These are phyloP conservation scores for Oithona nana DNA, from an alignment of 2,888 invertebrate genomes.

Conservation along the genomic window DNA sequence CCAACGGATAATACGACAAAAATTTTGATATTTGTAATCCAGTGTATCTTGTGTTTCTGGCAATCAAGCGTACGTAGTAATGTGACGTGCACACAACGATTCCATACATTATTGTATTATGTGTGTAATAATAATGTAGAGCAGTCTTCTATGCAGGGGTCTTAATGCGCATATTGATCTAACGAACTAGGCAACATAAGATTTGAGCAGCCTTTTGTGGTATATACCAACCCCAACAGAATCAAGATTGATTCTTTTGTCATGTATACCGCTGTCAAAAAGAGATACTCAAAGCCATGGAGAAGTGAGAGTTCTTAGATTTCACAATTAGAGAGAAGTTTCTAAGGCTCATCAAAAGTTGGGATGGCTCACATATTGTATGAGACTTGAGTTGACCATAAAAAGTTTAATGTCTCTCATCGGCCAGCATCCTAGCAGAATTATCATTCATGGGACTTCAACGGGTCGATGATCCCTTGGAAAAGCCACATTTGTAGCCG, in stretches of 20 bases:
- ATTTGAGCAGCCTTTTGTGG: neutral
- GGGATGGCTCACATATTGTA: neutral
- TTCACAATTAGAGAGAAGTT: too few species aligned
- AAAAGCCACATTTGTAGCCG: neutral
- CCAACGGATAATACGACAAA: too few species aligned
- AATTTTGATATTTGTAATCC: neutral
- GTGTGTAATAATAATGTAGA: neutral
- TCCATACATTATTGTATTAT: neutral
- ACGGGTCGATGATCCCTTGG: neutral
- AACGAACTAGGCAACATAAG: neutral
- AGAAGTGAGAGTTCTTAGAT: too few species aligned
- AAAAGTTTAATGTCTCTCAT: neutral
- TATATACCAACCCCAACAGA: too few species aligned
- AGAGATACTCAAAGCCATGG: too few species aligned
- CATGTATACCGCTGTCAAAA: too few species aligned
- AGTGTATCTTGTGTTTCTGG: neutral
- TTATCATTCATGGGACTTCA: neutral
- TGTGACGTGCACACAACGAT: neutral
- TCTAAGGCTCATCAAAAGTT: too few species aligned
- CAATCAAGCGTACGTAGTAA: neutral
- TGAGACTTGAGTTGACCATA: neutral
- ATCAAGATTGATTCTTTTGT: too few species aligned
- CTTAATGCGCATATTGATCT: neutral
- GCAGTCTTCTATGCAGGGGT: too few species aligned
- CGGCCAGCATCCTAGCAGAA: neutral